A percentile compares a stretch with the other conserved stretches of the same genome.
These are phyloP conservation scores for Coregonus clupeaformis DNA, from an alignment of 2,113 vertebrate species.

Conservation along the genomic window DNA sequence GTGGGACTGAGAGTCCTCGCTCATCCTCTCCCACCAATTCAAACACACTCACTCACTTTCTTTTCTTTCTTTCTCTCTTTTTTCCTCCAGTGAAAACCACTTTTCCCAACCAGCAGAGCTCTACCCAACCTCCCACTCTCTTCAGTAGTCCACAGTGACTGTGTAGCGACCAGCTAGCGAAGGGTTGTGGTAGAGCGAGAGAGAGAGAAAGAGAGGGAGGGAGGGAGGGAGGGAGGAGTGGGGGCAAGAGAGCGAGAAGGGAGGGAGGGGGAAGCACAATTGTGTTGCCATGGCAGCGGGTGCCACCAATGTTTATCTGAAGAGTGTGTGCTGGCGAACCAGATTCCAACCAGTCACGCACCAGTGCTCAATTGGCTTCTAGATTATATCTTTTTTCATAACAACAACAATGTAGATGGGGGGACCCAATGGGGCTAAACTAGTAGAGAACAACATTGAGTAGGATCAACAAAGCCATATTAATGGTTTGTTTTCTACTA, in stretches of 20 bases:
- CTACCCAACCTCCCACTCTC: constrained; percentile 22
- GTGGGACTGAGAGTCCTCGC: constrained; percentile 77
- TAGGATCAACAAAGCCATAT: background rate
- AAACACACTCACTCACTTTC: constrained; percentile 13
- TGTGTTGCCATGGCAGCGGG: constrained; percentile 86
- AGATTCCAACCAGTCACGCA: constrained; percentile 69
- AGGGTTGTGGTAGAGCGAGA: constrained; percentile 36
- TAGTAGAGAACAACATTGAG: background rate
- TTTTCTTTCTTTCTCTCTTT: constrained; percentile 27
- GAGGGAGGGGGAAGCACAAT: constrained; percentile 64
- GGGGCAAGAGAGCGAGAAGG: too few species aligned
- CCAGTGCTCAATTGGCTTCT: background rate
- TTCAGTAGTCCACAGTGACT: constrained; percentile 35
- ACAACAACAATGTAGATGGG: background rate
- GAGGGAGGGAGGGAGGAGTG: constrained; percentile 49
- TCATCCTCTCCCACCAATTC: constrained; percentile 54
- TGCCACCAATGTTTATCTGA: constrained; percentile 88
- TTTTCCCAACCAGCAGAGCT: too few species aligned
- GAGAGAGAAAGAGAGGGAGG: constrained; percentile 19
- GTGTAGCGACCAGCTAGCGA: constrained; percentile 5
- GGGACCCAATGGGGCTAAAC: background rate
- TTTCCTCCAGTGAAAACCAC: constrained; percentile 13
- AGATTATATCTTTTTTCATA: background rate
- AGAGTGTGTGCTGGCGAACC: constrained; percentile 72
- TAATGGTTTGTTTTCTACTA: too few species aligned